A percentile compares a stretch with the other conserved stretches of the same genome.
phyloP scores from a whole-genome alignment of 2,113 vertebrate species.

The Monopterus albus region DNA sequence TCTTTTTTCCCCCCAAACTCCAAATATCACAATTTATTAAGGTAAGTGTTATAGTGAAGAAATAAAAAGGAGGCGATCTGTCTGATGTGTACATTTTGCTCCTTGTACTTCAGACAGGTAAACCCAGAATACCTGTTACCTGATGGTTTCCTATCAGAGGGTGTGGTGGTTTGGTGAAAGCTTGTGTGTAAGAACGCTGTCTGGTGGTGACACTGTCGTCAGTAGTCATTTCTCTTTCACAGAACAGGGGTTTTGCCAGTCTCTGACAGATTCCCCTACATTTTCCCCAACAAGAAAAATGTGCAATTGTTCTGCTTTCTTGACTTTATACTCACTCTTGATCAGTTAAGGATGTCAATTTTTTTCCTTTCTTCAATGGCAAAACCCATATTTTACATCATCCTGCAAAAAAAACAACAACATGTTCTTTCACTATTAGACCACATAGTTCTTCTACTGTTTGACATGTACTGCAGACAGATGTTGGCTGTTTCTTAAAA shows the following conservation, averaged over 20 bases:
- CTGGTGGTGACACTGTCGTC: constrained; percentile 32
- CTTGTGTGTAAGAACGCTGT: constrained; percentile 34
- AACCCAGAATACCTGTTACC: constrained; percentile 12
- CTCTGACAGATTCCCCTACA: constrained; percentile 40
- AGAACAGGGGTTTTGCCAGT: constrained; percentile 28
- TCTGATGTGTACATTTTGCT: neutral
- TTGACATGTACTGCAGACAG: neutral
- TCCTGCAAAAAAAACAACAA: neutral
- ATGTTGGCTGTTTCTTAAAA: neutral
- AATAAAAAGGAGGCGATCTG: constrained; percentile 4
- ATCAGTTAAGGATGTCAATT: neutral
- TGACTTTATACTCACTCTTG: too few relatives aligned
- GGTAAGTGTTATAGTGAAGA: constrained; percentile 4
- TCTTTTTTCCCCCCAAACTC: constrained; percentile 15
- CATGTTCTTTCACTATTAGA: neutral
- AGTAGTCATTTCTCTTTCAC: constrained; percentile 38
- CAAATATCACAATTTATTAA: constrained; percentile 3
- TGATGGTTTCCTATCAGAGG: constrained; percentile 18
- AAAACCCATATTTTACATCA: neutral
- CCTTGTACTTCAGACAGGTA: neutral
- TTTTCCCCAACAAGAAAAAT: constrained; percentile 6
- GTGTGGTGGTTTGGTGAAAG: constrained; percentile 18
- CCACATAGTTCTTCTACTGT: neutral
- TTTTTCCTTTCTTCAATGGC: neutral
- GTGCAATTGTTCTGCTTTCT: constrained; percentile 5